phyloP scores from a whole-genome alignment of 2,797 vertebrate genomes.

The Pseudopleuronectes americanus region DNA sequence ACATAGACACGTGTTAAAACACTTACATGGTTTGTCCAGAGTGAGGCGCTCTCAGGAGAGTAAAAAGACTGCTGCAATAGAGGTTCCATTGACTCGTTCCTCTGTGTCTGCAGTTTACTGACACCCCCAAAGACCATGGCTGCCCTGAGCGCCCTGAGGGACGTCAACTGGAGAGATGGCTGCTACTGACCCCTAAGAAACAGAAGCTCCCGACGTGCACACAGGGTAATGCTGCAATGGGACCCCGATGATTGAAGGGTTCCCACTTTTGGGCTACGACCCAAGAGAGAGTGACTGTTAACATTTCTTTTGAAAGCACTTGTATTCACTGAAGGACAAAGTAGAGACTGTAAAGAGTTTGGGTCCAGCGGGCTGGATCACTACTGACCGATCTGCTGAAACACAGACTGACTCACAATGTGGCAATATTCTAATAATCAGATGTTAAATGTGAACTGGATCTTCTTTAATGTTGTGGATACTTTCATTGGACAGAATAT shows the following conservation, averaged over 20 bases:
- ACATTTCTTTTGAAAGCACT: slow-evolving; percentile 43
- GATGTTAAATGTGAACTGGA: slow-evolving; percentile 58
- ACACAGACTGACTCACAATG: slow-evolving; percentile 52
- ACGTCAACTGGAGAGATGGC: slow-evolving; percentile 96
- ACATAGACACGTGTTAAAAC: too few species aligned
- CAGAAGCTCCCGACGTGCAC: slow-evolving; percentile 51
- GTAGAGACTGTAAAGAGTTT: slow-evolving; percentile 48
- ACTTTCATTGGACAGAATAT: slow-evolving; percentile 58
- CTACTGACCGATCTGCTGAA: slow-evolving; percentile 55
- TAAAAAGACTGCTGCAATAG: too few species aligned
- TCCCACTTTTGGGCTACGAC: slow-evolving; percentile 41
- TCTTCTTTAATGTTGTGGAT: slow-evolving; percentile 62
- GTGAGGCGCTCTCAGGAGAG: too few species aligned
- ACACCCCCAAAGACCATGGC: slow-evolving; percentile 95
- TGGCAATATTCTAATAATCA: slow-evolving; percentile 72
- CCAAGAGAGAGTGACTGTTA: slow-evolving; percentile 65
- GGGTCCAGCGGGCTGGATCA: slow-evolving; percentile 97
- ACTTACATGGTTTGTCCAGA: too few species aligned
- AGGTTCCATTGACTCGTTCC: not conserved
- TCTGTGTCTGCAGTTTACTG: slow-evolving; percentile 87
- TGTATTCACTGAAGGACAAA: slow-evolving; percentile 35
- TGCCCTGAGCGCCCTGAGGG: slow-evolving; percentile 92
- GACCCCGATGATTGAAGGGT: slow-evolving; percentile 58
- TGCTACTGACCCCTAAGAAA: slow-evolving; percentile 89
- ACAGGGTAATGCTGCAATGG: slow-evolving; percentile 63